Conservation (phyloP, 2,888 invertebrate species). For the Xiphydria camelus region DNA sequence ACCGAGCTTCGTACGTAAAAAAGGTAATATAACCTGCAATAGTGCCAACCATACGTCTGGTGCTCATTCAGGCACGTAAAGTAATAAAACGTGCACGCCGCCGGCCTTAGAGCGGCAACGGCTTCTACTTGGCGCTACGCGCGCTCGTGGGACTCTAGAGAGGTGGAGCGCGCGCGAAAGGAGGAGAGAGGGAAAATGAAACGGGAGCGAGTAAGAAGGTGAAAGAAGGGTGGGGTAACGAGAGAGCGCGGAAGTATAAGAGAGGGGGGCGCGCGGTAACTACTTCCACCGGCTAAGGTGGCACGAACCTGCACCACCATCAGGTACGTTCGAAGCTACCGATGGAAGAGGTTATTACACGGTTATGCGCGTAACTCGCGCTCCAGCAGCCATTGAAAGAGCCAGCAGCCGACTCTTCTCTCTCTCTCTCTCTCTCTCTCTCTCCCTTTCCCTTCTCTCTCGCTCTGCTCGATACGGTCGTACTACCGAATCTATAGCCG, state of each 20-base stretch:
- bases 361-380: too few species aligned
- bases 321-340: too few species aligned
- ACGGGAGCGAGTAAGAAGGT: too few species aligned
- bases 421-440: too few species aligned
- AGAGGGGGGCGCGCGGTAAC: constrained; percentile 7
- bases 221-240: not conserved
- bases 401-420: too few species aligned
- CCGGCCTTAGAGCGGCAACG: constrained; percentile 9
- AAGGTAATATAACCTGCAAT: constrained; percentile 35
- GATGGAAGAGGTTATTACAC: constrained; percentile 24
- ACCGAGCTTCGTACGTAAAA: constrained; percentile 21
- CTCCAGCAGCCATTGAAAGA: too few species aligned
- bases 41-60: constrained; percentile 24
- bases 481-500: constrained; percentile 22
- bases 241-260: not conserved
- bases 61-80: constrained; percentile 40
- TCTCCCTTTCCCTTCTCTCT: too few species aligned
- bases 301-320: constrained; percentile 4
- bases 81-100: constrained; percentile 42
- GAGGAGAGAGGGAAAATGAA: not conserved
- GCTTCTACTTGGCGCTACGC: not conserved
- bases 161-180: not conserved
- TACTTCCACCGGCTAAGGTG: constrained; percentile 2
- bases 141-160: not conserved
- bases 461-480: too few species aligned